phyloP scores from a whole-genome alignment of 1,140 invertebrate genomes.

The Phymorhynchus buccinoides region DNA sequence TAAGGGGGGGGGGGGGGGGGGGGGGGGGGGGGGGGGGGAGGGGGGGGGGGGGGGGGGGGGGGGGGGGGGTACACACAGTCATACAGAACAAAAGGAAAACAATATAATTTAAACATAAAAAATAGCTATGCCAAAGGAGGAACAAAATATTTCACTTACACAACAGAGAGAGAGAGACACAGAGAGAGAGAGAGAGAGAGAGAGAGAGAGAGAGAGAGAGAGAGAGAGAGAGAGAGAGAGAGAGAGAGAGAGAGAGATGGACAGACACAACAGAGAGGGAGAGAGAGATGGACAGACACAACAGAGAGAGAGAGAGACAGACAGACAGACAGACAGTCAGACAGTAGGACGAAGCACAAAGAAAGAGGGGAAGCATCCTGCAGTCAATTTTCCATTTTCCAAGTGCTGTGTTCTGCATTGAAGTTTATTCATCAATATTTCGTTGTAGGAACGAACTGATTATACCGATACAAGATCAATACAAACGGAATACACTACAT shows the following conservation, averaged over 20 bases:
- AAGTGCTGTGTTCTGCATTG: background rate
- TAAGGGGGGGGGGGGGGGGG: background rate
- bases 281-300: background rate
- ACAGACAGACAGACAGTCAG: too few species aligned
- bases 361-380: background rate
- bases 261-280: slow-evolving; percentile 15
- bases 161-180: too few species aligned
- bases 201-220: background rate
- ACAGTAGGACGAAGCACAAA: too few species aligned
- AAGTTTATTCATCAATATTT: background rate
- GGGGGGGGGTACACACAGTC: too few species aligned
- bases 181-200: background rate
- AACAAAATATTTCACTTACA: background rate
- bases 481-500: background rate
- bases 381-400: background rate
- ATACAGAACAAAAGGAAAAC: background rate
- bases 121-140: background rate
- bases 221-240: slow-evolving; percentile 40
- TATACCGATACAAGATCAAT: background rate
- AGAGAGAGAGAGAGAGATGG: slow-evolving; percentile 38
- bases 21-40: background rate
- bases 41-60: too few species aligned
- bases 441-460: slow-evolving; percentile 3
- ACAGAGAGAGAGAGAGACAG: too few species aligned
- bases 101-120: background rate